Evolutionary conservation across 2,888 invertebrate species (phyloP).

Genomic region (Drosophila parthenogenetica): DNA sequence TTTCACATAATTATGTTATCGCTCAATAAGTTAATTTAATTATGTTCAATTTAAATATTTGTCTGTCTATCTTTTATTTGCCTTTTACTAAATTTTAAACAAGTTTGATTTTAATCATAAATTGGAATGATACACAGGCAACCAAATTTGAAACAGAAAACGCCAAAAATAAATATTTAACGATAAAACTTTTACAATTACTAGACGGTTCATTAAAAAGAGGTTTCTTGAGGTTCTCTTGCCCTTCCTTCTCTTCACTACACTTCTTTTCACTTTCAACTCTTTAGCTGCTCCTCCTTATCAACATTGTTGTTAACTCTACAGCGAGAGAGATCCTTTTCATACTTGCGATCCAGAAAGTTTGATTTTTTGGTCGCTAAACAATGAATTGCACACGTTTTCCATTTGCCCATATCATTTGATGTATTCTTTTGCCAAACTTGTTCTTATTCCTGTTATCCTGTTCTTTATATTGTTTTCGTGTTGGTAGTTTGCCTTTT

Average conservation of each 20-base stretch:
- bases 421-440: slow-evolving; percentile 26
- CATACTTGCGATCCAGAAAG: slow-evolving; percentile 13
- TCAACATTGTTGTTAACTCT: slow-evolving; percentile 36
- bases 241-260: background rate
- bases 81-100: slow-evolving; percentile 57
- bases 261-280: background rate
- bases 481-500: slow-evolving; percentile 57
- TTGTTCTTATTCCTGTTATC: slow-evolving; percentile 22
- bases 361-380: slow-evolving; percentile 21
- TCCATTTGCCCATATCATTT: slow-evolving; percentile 17
- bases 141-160: slow-evolving; percentile 57
- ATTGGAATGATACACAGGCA: slow-evolving; percentile 78
- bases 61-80: slow-evolving; percentile 21
- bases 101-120: slow-evolving; percentile 35
- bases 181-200: slow-evolving; percentile 42
- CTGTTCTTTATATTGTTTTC: slow-evolving; percentile 34
- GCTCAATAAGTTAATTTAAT: slow-evolving; percentile 58
- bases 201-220: slow-evolving; percentile 43
- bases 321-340: slow-evolving; percentile 48
- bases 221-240: slow-evolving; percentile 44
- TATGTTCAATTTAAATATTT: slow-evolving; percentile 43
- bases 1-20: slow-evolving; percentile 71
- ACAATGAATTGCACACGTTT: slow-evolving; percentile 66
- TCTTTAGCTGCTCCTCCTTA: slow-evolving; percentile 19
- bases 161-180: slow-evolving; percentile 53